Base-by-base conservation (phyloP, 2,113 vertebrate genomes). In the Archilochus colubris region DNA sequence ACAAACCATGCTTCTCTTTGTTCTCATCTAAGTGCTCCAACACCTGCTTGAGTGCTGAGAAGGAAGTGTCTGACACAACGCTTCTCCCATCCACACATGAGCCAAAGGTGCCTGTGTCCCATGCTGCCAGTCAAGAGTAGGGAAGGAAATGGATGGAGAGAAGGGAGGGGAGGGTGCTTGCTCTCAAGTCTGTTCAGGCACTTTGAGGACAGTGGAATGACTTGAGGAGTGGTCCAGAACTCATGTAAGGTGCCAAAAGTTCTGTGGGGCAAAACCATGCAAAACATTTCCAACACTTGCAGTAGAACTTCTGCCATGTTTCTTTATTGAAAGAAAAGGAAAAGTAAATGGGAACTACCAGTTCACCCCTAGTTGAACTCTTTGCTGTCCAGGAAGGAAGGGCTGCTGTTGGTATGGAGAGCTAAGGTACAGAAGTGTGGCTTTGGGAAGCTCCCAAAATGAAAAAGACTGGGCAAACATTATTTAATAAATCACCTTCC, bases 1-100 rank as follows among this genome's bases (percentile, higher is more conserved):
- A 82, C 87, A 66, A 96, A 93, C 93, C 94, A 93, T 75, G 27
- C 53, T 93, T 94, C 82, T 97, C 97, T 97, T 97, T 97, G 95
- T 96, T 96, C 82, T 95, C 54, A 13, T 82, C 89, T 77, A 92
- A 83, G 62, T 83, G 53, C 79, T 94, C 95, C 70, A 57, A 64
- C 59, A 87, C 18, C 69, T 92, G 79, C 63, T 87, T 79, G 38
- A 76, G 40, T 76, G 53, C 38, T 51, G 51, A 70, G 48, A 57
- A 46, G 22, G 38, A 92, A 74, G 10, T 36, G 33, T 91, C 67
- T 69, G 54, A 73, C 25, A 59, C 38, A 86, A 38, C n/a, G 31
- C 30, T 82, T 72, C 58, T 91, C 46, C 62, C 16, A 33, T 69
- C 63, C 24, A 54, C 19, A 67, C 4, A 31, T 31, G 9, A 87